Base-by-base conservation (phyloP, 2,888 invertebrate species). In the Nasonia oneida region DNA sequence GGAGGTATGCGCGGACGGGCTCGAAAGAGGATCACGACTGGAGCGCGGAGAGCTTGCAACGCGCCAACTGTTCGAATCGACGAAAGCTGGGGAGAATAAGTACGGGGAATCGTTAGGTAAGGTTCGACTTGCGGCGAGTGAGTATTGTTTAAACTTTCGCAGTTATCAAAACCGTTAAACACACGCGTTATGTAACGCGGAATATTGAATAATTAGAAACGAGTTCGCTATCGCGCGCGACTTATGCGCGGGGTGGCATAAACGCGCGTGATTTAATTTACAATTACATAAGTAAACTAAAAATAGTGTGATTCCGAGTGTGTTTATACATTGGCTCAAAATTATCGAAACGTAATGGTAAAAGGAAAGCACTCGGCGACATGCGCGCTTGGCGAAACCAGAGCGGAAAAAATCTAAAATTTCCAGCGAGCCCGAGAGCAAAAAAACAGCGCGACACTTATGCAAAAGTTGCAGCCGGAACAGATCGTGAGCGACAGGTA, bases 1-100 rank as follows among this genome's bases (percentile, higher is more conserved):
- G 42, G 18, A 73, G 53, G 37, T 23, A n/a, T 33, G 29, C 29
- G 67, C 12, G 47, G 37, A 8, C 8, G 23, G 1, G 1, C 12
- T 14, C 33, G 37, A 10, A 18, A 23, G 42, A 77, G 77, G 71
- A 78, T 73, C 12, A 78, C 73, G 73, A 73, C 78, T 78, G 78
- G 50, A 78, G 42, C 1, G 42, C 10, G 42, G 42, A 10, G 42
- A 42, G 53, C 53, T 15, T 18, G 18, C 53, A 15, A 18, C 18
- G 53, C 18, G 53, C 53, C 53, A 53, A 53, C 18, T 53, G 10
- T 53, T 53, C 53, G 53, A 53, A 53, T 53, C 53, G 53, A 53
- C 5, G 53, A 53, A 18, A 47, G 12, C 29, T 29, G 29, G 12
- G 47, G 12, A 47, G 10, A 1, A 12, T 47, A 47, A 12, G 2